Base-by-base conservation (phyloP, 2,888 invertebrate genomes). In the Anoplius nigerrimus region DNA sequence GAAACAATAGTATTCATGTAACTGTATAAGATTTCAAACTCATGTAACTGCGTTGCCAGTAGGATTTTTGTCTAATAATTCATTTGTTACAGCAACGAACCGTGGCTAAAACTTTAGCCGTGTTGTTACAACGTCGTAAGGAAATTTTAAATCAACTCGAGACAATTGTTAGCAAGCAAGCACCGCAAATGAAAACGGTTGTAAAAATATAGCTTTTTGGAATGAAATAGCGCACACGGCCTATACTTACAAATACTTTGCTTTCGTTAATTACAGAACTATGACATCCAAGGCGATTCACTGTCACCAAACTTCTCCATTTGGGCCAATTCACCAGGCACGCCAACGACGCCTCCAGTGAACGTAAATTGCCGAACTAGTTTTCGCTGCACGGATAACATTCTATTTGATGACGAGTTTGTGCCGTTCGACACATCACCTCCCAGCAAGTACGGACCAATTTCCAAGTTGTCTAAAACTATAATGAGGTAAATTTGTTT, bases 381-480 rank as follows among this genome's bases (percentile, higher is more conserved):
- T 70, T 90, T 90, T 77, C 90, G 90, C 8, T 88, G 91, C 62
- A 90, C 91, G 20, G 92, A 92, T 82, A 90, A 91, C 0, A 90
- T 92, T 72, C 82, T 92, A 56, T 90, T 91, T 45, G 92, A 93
- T 73, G 93, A 93, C 79, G 92, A 92, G 80, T 92, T 93, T 81
- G 92, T 93, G 62, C 93, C 93, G 6, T 93, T 93, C 85, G 93
- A 93, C 81, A 90, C 92, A 42, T 92, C 93, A 0, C 89, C 92
- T 22, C 92, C 92, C 18, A 93, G 92, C 75, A 93, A 93, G 87
- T 94, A 92, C 83, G 94, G 93, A 2, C 93, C 94, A 0, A 94
- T 94, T 75, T 93, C 93, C 0, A 83, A 87, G 75, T 57, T 88
- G 46, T 82, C 87, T 20, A 88, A 88, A 76, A 80, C 86, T 11